Base-by-base conservation (phyloP, 2,888 invertebrate genomes). In the Cheilosia urbana region DNA sequence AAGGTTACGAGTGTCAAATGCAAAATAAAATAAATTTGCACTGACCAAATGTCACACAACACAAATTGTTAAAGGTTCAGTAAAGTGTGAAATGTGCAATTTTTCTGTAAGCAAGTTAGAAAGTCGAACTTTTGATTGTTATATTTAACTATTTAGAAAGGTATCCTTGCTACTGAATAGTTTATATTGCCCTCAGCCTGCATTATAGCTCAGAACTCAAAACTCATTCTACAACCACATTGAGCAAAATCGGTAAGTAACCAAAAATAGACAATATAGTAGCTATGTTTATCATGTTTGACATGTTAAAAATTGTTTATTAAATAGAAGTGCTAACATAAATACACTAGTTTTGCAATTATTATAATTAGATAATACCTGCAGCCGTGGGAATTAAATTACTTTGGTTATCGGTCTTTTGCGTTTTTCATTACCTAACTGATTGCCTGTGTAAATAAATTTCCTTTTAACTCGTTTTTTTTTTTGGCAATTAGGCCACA, bases 1-100 rank as follows among this genome's bases (percentile, higher is more conserved):
- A 83, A 83, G 82, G 82, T 78, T 83, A 83, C 66, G 62, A 19
- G 49, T 78, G 82, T 83, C 82, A 83, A 1, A 24, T 19, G 19
- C 21, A 34, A 57, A 69, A 68, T 13, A 37, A 37, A 37, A 37
- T 13, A 37, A 24, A 49, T 21, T 49, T 45, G 34, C 47, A 49
- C 11, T 17, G 11, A 4, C 13, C 21, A 78, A 42, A 51, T 83
- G 82, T 78, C 82, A 77, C 34, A 24, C 53, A 49, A 66, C 66
- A n/a, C n/a, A n/a, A n/a, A n/a, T 72, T 71, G 77, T 53, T 62
- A 62, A 24, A 60, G 45, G 7, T 45, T 45, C 9, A 47, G 17
- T 19, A 9, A 47, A 34, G 45, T 9, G 53, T 24, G 60, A 77
- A 45, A 76, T 76, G 62, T 77, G 60, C 62, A 69, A 62, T 24